Percentiles rank a stretch among this genome's conserved stretches.
Evolutionary conservation across 2,797 vertebrate species (phyloP).

Genomic region (Eospalax fontanierii): DNA sequence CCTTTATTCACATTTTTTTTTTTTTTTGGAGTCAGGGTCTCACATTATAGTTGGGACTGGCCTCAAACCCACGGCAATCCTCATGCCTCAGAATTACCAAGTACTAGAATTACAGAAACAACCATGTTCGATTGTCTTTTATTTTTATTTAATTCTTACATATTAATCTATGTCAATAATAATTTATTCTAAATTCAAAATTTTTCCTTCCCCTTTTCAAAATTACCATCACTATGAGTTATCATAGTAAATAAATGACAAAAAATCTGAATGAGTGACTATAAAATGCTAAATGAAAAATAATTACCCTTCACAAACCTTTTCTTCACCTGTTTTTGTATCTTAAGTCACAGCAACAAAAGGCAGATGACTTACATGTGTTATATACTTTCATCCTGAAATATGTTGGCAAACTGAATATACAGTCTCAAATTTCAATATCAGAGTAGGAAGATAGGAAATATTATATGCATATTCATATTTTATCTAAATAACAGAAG

Average conservation of each 20-base stretch:
- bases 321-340: conserved; percentile 31
- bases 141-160: not conserved
- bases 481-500: not conserved
- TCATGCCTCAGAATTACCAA: not conserved
- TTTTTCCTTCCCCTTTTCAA: not conserved
- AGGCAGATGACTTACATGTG: not conserved
- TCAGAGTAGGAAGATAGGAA: conserved; percentile 17
- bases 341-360: not conserved
- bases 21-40: not conserved
- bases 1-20: conserved; percentile 4
- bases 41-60: not conserved
- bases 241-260: not conserved
- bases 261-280: not conserved
- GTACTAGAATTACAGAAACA: not conserved
- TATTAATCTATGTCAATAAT: not conserved
- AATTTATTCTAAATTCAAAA: not conserved
- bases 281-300: conserved; percentile 6
- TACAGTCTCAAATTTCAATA: conserved; percentile 40
- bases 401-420: not conserved
- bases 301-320: not conserved
- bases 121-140: no score
- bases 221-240: not conserved
- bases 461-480: not conserved
- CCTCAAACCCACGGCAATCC: not conserved
- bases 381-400: not conserved